Evolutionary conservation across 2,888 invertebrate genomes (phyloP).

Genomic region (Parnassius mnemosyne): DNA sequence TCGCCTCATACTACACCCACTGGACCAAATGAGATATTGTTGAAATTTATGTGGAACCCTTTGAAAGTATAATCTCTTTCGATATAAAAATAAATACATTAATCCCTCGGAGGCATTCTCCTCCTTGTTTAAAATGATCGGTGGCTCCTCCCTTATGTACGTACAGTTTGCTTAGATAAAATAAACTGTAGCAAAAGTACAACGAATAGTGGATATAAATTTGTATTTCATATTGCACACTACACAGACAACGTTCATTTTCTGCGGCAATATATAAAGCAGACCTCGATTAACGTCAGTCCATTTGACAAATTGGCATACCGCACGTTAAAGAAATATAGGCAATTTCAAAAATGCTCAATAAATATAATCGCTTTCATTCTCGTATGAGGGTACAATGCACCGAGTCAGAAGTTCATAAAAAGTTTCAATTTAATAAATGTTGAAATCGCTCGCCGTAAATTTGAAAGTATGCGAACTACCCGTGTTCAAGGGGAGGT

Average conservation of each 20-base stretch:
- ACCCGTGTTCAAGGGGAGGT: too few relatives aligned
- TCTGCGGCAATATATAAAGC: conserved; percentile 13
- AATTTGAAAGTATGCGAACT: too few relatives aligned
- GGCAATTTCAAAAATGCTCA: conserved; percentile 19
- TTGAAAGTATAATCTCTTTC: too few relatives aligned
- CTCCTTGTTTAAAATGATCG: too few relatives aligned
- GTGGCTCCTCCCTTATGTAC: too few relatives aligned
- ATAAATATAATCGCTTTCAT: conserved; percentile 18
- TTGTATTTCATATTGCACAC: not conserved
- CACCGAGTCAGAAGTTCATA: not conserved
- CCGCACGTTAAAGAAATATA: conserved; percentile 21
- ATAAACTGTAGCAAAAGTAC: too few relatives aligned
- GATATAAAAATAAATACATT: too few relatives aligned
- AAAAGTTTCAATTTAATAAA: not conserved
- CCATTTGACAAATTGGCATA: conserved; percentile 20
- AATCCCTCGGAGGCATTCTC: too few relatives aligned
- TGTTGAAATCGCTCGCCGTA: not conserved
- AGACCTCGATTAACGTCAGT: conserved; percentile 22
- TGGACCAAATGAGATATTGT: too few relatives aligned
- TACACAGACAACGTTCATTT: conserved; percentile 3
- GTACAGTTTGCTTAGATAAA: too few relatives aligned
- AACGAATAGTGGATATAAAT: conserved; percentile 1
- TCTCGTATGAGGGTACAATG: conserved; percentile 1
- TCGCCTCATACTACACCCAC: too few relatives aligned
- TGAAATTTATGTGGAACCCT: too few relatives aligned